Conservation (phyloP, 2,888 invertebrate species). For the Nysson spinosus region DNA sequence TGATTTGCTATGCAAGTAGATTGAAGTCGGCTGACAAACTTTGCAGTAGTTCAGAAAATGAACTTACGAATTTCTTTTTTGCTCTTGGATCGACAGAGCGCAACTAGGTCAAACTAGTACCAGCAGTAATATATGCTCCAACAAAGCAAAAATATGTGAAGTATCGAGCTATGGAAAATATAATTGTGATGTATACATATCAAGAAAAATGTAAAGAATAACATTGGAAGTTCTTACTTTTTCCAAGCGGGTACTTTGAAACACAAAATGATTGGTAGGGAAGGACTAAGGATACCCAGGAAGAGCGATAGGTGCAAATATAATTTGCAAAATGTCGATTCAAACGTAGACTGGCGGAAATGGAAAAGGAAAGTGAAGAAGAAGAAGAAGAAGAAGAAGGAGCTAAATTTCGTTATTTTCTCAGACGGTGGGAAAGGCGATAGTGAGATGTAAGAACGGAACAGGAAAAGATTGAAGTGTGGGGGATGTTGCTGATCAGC, state of each 20-base stretch:
- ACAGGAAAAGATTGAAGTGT: conserved; percentile 6
- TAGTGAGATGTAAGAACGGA: conserved; percentile 25
- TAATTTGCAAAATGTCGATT: conserved; percentile 45
- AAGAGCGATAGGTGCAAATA: conserved; percentile 23
- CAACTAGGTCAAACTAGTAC: no score
- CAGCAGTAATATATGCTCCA: no score
- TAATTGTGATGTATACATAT: no score
- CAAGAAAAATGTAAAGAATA: no score
- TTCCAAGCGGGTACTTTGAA: no score
- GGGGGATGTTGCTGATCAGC: not conserved
- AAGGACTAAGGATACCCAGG: not conserved
- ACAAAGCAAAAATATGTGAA: no score
- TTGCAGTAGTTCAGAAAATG: conserved; percentile 16
- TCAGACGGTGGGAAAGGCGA: conserved; percentile 36
- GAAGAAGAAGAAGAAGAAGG: conserved; percentile 34
- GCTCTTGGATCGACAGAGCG: conserved; percentile 35
- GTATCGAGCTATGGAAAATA: no score
- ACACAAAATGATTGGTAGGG: conserved; percentile 1
- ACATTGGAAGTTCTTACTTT: no score
- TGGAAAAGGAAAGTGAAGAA: conserved; percentile 18
- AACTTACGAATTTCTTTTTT: conserved; percentile 44
- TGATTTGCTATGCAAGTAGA: conserved; percentile 42
- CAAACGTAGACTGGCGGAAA: conserved; percentile 35
- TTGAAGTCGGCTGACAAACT: conserved; percentile 39
- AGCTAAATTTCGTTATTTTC: conserved; percentile 53